phyloP scores from a whole-genome alignment of 2,888 invertebrate species.

The Polietes domitor region DNA sequence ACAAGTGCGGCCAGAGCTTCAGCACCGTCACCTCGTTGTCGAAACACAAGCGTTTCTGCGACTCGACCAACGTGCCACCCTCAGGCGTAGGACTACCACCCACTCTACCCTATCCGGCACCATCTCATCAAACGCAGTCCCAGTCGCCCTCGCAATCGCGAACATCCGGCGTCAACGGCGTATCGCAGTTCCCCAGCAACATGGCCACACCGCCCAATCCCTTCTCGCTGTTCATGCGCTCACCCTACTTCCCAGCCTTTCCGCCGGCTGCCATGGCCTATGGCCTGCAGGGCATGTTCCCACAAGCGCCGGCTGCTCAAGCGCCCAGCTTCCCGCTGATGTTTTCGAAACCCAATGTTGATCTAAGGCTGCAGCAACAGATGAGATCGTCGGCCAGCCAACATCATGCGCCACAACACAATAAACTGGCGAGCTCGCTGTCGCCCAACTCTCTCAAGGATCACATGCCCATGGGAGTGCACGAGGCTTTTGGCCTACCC shows the following conservation, averaged over 20 bases:
- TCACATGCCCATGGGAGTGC: conserved; percentile 70
- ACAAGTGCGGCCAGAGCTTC: conserved; percentile 96
- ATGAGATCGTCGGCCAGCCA: background rate
- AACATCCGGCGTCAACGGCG: conserved; percentile 49
- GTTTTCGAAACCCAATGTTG: conserved; percentile 83
- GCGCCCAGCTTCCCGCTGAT: conserved; percentile 81
- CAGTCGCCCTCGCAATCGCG: conserved; percentile 63
- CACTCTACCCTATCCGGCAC: conserved; percentile 77
- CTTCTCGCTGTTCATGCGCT: conserved; percentile 86
- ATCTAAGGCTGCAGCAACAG: conserved; percentile 79
- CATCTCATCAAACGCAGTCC: conserved; percentile 62
- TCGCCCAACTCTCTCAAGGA: conserved; percentile 70
- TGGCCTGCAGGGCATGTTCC: conserved; percentile 82
- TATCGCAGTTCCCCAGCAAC: conserved; percentile 44
- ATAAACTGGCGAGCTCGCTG: conserved; percentile 76
- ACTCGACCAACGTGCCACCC: conserved; percentile 84
- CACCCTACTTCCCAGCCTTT: conserved; percentile 83
- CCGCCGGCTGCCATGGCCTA: conserved; percentile 84
- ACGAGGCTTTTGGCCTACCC: conserved; percentile 52
- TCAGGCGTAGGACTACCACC: conserved; percentile 80
- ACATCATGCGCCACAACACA: conserved; percentile 29
- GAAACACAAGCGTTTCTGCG: conserved; percentile 98
- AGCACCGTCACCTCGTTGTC: conserved; percentile 94
- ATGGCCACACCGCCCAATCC: conserved; percentile 83
- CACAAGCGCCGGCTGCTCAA: conserved; percentile 81